Conservation (phyloP, 92 coral and sea anemone genomes). For the Siderastrea radians region DNA sequence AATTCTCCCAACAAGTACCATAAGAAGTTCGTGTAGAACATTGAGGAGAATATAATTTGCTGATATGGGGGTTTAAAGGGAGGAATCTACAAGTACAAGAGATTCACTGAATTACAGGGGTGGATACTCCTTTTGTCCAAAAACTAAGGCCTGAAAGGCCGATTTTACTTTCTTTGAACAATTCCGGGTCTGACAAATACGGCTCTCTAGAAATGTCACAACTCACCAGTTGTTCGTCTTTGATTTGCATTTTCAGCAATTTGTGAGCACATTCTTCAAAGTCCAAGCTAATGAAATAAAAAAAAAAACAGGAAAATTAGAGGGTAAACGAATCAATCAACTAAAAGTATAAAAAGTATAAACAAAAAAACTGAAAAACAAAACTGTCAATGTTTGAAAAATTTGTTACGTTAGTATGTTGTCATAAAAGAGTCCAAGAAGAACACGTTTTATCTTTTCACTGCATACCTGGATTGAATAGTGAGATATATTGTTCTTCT, state of each 20-base stretch:
- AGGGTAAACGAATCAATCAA: background rate
- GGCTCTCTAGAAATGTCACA: background rate
- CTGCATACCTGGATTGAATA: slow-evolving; percentile 93
- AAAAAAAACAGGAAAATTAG: background rate
- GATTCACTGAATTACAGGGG: too few relatives aligned
- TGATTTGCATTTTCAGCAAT: slow-evolving; percentile 90
- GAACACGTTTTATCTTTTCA: background rate
- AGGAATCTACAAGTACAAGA: too few relatives aligned
- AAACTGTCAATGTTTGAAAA: too few relatives aligned
- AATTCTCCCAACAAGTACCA: too few relatives aligned
- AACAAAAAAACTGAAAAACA: background rate
- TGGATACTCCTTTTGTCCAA: too few relatives aligned
- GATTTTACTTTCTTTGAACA: too few relatives aligned
- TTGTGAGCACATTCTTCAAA: slow-evolving; percentile 98
- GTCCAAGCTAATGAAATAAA: slow-evolving; percentile 17
- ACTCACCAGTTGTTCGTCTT: slow-evolving; percentile 94
- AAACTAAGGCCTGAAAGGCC: too few relatives aligned
- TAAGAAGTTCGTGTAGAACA: too few relatives aligned
- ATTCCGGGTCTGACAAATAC: background rate
- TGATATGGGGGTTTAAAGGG: too few relatives aligned
- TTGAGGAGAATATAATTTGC: too few relatives aligned
- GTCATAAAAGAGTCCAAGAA: too few relatives aligned
- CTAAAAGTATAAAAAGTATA: background rate
- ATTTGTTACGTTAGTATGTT: too few relatives aligned
- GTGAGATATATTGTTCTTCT: slow-evolving; percentile 96